Evolutionary conservation across 1,140 invertebrate species (phyloP).

Genomic region (Drosophila azteca): DNA sequence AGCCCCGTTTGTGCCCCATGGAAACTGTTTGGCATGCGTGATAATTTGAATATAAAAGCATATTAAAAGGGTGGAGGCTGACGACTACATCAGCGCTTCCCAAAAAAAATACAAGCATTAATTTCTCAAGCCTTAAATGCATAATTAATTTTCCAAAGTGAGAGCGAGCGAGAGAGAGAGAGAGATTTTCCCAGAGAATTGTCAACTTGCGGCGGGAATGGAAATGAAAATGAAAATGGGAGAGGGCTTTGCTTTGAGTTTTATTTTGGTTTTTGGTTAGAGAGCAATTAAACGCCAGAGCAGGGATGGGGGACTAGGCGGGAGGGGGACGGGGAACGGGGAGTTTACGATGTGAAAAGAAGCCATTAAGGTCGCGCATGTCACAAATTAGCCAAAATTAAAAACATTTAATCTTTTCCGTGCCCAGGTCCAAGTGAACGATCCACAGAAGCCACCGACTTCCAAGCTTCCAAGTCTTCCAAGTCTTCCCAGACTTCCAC

Average conservation of each 20-base stretch:
- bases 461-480: too few species aligned
- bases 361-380: constrained; percentile 79
- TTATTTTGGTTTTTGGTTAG: constrained; percentile 34
- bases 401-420: constrained; percentile 73
- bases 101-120: constrained; percentile 13
- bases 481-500: neutral
- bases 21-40: constrained; percentile 73
- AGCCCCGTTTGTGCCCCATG: constrained; percentile 21
- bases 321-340: neutral
- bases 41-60: constrained; percentile 79
- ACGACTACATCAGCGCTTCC: constrained; percentile 45
- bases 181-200: constrained; percentile 57
- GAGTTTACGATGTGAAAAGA: constrained; percentile 77
- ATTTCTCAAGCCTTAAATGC: constrained; percentile 73
- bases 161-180: neutral
- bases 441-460: constrained; percentile 23
- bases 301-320: constrained; percentile 2
- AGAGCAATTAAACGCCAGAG: constrained; percentile 64
- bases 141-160: constrained; percentile 63
- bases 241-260: constrained; percentile 10
- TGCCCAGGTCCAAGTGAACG: constrained; percentile 15
- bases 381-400: constrained; percentile 80
- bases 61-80: constrained; percentile 52
- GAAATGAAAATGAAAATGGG: neutral
- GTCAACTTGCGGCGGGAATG: constrained; percentile 44